These are phyloP conservation scores for Plutella xylostella DNA, from an alignment of 2,888 invertebrate genomes.

Conservation along the genomic window DNA sequence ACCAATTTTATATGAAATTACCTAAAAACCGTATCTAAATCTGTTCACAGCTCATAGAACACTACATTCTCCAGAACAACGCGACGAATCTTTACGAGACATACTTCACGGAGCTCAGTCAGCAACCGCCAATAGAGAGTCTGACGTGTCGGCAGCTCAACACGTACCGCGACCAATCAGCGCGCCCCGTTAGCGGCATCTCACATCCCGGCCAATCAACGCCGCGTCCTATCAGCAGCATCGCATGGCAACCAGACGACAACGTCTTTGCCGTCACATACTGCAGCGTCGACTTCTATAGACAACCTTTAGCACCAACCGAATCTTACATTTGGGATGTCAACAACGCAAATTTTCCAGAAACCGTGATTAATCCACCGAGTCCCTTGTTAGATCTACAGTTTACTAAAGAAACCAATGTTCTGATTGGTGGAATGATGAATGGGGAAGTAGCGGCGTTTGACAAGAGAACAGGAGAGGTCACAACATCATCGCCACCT, in stretches of 20 bases:
- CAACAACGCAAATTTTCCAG: constrained; percentile 86
- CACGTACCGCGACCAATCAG: constrained; percentile 76
- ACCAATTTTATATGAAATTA: no score
- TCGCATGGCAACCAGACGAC: constrained; percentile 90
- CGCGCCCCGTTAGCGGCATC: constrained; percentile 48
- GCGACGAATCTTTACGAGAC: constrained; percentile 92
- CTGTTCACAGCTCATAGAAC: neutral
- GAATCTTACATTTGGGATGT: constrained; percentile 86
- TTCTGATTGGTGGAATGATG: constrained; percentile 75
- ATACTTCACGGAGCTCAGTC: constrained; percentile 81
- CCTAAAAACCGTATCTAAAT: no score
- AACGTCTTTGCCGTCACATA: constrained; percentile 85
- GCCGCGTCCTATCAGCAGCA: constrained; percentile 77
- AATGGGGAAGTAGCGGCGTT: constrained; percentile 77
- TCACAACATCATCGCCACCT: constrained; percentile 77
- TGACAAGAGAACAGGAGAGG: constrained; percentile 83
- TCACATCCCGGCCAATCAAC: constrained; percentile 67
- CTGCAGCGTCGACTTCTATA: constrained; percentile 81
- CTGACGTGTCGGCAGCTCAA: constrained; percentile 82
- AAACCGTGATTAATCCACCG: constrained; percentile 75
- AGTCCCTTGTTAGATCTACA: constrained; percentile 81
- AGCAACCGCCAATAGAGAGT: constrained; percentile 73
- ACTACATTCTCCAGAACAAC: constrained; percentile 87
- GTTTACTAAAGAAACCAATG: constrained; percentile 83
- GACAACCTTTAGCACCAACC: constrained; percentile 36